Base-by-base conservation (phyloP, 1,140 invertebrate genomes). In the Thereuonema tuberculata region DNA sequence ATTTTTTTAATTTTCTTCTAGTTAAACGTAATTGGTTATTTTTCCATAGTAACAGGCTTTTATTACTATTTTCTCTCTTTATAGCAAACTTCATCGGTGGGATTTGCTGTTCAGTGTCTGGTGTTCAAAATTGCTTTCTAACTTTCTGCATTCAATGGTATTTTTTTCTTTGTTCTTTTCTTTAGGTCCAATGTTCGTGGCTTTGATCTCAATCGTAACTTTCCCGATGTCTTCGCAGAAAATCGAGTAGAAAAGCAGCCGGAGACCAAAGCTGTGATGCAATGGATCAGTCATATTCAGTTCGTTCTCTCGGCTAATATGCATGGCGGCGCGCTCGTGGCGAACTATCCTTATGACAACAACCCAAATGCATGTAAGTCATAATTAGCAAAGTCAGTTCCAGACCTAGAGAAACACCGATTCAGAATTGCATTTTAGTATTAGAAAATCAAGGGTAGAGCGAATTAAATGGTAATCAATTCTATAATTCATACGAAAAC, bases 171-270 rank as follows among this genome's bases (percentile, higher is more conserved):
- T 37, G 31, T 53, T 59, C 29, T 66, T 52, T 57, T 58, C 70
- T 70, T 5, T 62, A 89, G 87, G 64, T 87, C 89, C 68, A 94
- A 94, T 70, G 83, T 89, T 0, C 80, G 84, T 48, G 88, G 89
- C 1, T 90, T 86, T 68, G 89, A 94, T 69, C 73, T 94, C 58
- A 94, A 94, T 74, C 81, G 89, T 53, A 93, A 93, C 74, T 94
- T 93, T 74, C 89, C 90, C 0, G 89, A 94, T 74, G 91, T 88
- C 71, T 93, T 93, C 74, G 90, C 89, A 68, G 81, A 71, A 66
- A 92, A 92, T 72, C 24, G 23, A n/a, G 20, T 29, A 21, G 17
- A 60, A 14, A 3, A 21, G 25, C 59, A 60, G 27, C n/a, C 24
- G 20, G 59, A 60, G 56, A 31, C 50, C 15, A 43, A 9, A 14